Percentiles rank a stretch among this genome's conserved stretches.
phyloP scores from a whole-genome alignment of 2,113 vertebrate species.

The Phoxinus phoxinus region DNA sequence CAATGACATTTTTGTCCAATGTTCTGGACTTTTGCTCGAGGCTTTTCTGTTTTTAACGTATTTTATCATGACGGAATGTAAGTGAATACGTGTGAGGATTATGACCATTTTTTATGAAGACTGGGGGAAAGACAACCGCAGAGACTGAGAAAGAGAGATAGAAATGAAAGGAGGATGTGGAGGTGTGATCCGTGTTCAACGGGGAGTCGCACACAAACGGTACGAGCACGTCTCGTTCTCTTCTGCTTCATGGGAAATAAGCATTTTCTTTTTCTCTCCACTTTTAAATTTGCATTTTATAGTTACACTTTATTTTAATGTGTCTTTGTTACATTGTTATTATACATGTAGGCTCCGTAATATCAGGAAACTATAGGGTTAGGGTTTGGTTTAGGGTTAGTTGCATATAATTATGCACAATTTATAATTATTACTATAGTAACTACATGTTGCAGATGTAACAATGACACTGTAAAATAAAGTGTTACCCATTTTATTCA shows the following conservation, averaged over 20 bases:
- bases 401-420: too few species aligned
- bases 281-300: neutral
- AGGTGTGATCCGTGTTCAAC: constrained; percentile 47
- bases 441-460: too few species aligned
- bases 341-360: too few species aligned
- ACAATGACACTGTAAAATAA: too few species aligned
- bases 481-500: neutral
- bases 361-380: too few species aligned
- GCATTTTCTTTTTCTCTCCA: neutral
- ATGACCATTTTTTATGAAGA: constrained; percentile 61
- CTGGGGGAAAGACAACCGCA: constrained; percentile 37
- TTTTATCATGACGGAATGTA: constrained; percentile 72
- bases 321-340: too few species aligned
- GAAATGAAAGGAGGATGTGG: constrained; percentile 57
- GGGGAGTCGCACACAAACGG: constrained; percentile 38
- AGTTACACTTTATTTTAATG: too few species aligned
- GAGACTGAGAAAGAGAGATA: constrained; percentile 59
- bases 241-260: constrained; percentile 22
- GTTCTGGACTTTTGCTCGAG: constrained; percentile 65
- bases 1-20: constrained; percentile 64
- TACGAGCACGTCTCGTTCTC: constrained; percentile 48
- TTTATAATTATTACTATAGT: too few species aligned
- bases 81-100: constrained; percentile 69
- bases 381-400: too few species aligned
- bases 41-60: constrained; percentile 68